Base-by-base conservation (phyloP, 2,888 invertebrate species). In the Timema cristinae region DNA sequence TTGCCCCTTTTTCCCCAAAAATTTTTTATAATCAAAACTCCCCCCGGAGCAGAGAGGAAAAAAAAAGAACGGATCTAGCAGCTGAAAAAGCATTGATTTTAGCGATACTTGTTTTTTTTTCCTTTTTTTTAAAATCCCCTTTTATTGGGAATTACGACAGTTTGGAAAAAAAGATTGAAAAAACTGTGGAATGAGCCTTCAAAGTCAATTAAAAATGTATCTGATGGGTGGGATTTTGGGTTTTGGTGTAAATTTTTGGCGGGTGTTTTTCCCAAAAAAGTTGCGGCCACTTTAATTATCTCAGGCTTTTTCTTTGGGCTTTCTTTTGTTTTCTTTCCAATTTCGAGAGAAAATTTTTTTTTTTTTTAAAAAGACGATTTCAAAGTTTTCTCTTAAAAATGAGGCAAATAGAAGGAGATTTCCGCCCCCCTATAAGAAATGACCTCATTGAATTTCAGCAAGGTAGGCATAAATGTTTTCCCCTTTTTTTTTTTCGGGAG, bases 271-370 rank as follows among this genome's bases (percentile, higher is more conserved):
- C n/a, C 63, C 16, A 63, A 16, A 16, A 63, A 16, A 1, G 8
- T 6, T 32, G 9, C 16, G 9, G 63, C 15, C 9, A 16, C 16
- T 16, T 63, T 16, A 15, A 63, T 4, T 47, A 63, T 63, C 32
- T 32, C 32, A 15, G 63, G 10, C 63, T 63, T 63, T 16, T 63
- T 63, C 63, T 16, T 32, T 10, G 9, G 63, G 16, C 63, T 63
- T 32, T 47, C 6, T 63, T 63, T 32, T 48, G 15, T 15, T 16
- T 2, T 10, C 10, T 9, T 63, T 16, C 63, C 63, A 63, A 48
- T 63, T 63, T 2, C 16, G 16, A 63, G 8, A 63, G 9, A 63
- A 16, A 63, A 63, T n/a, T 63, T 32, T 63, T 16, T 5, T 63
- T 16, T 63, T 63, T 63, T 16, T 15, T 13, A 32, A 47, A 8